These are phyloP conservation scores for Hemithea aestivaria DNA, from an alignment of 2,888 invertebrate genomes.

Conservation along the genomic window DNA sequence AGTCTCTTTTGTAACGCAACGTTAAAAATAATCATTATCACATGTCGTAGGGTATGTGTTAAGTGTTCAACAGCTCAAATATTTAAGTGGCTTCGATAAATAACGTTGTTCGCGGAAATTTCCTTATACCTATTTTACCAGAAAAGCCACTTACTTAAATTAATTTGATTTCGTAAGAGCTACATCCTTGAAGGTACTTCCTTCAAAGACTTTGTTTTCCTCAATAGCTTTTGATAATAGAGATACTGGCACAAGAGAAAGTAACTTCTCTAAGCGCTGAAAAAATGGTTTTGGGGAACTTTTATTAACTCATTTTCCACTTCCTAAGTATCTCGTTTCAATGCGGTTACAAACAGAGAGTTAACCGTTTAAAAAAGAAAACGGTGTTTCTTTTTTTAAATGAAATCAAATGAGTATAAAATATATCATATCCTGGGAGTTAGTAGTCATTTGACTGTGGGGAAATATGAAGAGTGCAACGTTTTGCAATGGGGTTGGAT, in stretches of 20 bases:
- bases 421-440: too few relatives aligned
- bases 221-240: slow-evolving; percentile 39
- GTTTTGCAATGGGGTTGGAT: too few relatives aligned
- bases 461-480: too few relatives aligned
- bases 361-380: neutral
- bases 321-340: slow-evolving; percentile 23
- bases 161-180: slow-evolving; percentile 35
- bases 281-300: slow-evolving; percentile 32
- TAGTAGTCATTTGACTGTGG: too few relatives aligned
- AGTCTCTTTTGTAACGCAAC: too few relatives aligned
- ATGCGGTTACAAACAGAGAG: slow-evolving; percentile 21
- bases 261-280: slow-evolving; percentile 19
- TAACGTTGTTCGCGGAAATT: slow-evolving; percentile 12
- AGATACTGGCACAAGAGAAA: slow-evolving; percentile 32
- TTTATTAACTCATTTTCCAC: slow-evolving; percentile 39
- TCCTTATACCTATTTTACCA: slow-evolving; percentile 23
- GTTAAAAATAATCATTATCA: neutral
- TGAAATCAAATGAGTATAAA: too few relatives aligned
- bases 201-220: slow-evolving; percentile 35
- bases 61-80: slow-evolving; percentile 11
- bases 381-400: too few relatives aligned
- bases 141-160: slow-evolving; percentile 33
- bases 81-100: slow-evolving; percentile 14
- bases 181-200: slow-evolving; percentile 30
- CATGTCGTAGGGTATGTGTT: neutral